Percentiles rank a stretch among this genome's conserved stretches.
Conservation (phyloP, 2,888 invertebrate genomes). For the Athetis lepigone region DNA sequence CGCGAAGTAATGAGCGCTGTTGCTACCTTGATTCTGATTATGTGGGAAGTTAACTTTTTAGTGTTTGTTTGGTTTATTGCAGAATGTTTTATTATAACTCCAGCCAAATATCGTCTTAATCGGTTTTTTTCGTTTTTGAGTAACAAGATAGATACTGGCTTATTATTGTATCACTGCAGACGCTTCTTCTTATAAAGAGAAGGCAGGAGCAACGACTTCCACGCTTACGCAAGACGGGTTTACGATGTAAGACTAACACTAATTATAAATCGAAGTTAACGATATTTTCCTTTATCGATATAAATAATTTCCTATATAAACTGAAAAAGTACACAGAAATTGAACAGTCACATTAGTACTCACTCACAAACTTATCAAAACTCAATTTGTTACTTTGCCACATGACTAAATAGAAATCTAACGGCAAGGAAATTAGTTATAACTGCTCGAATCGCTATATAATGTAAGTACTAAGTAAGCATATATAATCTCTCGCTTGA, state of each 20-base stretch:
- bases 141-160: no score
- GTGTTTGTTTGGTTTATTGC: background rate
- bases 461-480: constrained; percentile 24
- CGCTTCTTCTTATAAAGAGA: no score
- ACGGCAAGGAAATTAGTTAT: constrained; percentile 46
- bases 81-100: background rate
- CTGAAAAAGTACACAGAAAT: no score
- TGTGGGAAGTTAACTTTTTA: constrained; percentile 9
- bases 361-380: background rate
- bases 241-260: no score
- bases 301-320: no score
- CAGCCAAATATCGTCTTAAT: background rate
- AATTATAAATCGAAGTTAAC: no score
- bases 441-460: constrained; percentile 39
- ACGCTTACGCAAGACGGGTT: no score
- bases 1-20: constrained; percentile 7
- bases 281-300: no score
- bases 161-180: no score
- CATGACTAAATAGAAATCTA: constrained; percentile 30
- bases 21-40: background rate
- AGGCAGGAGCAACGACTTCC: no score
- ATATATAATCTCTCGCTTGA: constrained; percentile 59
- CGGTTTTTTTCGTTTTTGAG: background rate
- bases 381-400: constrained; percentile 5
- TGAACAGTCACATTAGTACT: no score